Percentiles rank a stretch among this genome's conserved stretches.
These are phyloP conservation scores for Heterotilapia buettikoferi DNA, from an alignment of 2,113 vertebrate species.

Conservation along the genomic window DNA sequence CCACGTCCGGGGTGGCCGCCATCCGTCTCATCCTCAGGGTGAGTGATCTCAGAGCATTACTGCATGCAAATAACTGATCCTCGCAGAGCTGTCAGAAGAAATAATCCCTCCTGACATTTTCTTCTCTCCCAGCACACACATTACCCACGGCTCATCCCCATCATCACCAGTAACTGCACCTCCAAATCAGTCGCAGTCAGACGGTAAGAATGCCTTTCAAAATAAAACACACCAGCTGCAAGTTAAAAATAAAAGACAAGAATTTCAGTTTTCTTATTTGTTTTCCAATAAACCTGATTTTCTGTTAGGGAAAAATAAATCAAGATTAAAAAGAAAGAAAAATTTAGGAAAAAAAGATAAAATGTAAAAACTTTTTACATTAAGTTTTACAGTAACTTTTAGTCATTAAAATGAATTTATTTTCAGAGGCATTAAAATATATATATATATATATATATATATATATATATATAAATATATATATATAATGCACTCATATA, in stretches of 20 bases:
- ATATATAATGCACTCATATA: too few species aligned
- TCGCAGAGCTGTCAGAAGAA: neutral
- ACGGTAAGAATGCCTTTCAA: constrained; percentile 73
- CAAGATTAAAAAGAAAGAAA: neutral
- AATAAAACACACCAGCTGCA: neutral
- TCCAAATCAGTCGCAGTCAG: constrained; percentile 96
- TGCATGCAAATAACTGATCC: neutral
- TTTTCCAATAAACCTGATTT: neutral
- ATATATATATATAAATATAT: neutral
- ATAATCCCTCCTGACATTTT: neutral
- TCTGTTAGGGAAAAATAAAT: neutral
- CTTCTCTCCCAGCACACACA: constrained; percentile 83
- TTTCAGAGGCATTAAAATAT: neutral
- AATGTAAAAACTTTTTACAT: neutral
- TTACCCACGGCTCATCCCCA: constrained; percentile 93
- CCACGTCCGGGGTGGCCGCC: constrained; percentile 90
- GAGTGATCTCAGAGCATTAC: constrained; percentile 45
- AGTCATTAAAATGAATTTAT: neutral
- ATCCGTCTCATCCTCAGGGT: constrained; percentile 96
- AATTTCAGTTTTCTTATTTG: neutral
- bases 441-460: too few species aligned
- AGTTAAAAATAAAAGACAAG: neutral
- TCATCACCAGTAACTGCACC: constrained; percentile 97
- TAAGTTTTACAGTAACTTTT: too few species aligned
- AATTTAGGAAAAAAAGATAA: neutral